Base-by-base conservation (phyloP, 37 sponge, comb jelly and placozoan genomes). In the Oopsacas minuta region DNA sequence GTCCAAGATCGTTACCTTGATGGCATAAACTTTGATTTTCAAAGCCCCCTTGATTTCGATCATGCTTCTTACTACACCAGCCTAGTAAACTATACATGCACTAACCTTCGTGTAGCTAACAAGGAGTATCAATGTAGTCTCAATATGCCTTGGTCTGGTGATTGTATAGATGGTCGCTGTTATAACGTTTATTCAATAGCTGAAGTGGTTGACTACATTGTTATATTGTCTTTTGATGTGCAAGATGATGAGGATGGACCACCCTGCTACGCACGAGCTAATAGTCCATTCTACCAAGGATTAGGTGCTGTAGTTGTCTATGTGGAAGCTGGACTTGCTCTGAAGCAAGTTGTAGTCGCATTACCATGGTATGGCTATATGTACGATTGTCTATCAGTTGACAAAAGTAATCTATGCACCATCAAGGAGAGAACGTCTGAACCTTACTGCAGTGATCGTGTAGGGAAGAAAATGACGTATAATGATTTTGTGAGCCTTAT, bases 31-130 rank as follows among this genome's bases (percentile, higher is more conserved):
- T 61, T 61, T 34, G 75, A 61, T 12, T 61, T 61, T 12, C 75
- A 61, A 61, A 34, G 75, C 75, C 75, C 75, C 5, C 22, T 61
- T 20, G 75, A 61, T 61, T 61, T 61, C 75, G 75, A 61, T n/a
- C 75, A 61, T n/a, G 20, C 75, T n/a, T 61, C 75, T 5, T 61
- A 25, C 75, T 61, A 61, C 75, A 61, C 75, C 7, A 61, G 30
- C 75, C 75, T 61, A 25, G 75, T 61, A 7, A 61, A 61, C 75
- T 61, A 61, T 34, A 61, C 75, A 32, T 61, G 75, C 30, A 61
- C 3, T n/a, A 61, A 3, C 30, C 30, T 61, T 7, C 75, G 20
- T 25, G 75, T 12, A 3, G 75, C 22, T 5, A 61, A 61, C 28
- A 61, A 61, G 75, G 28, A 61, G 7, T 61, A 61, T 12, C 75